Evolutionary conservation across 2,113 vertebrate species (phyloP), one percentile per base, ranked within the genome.

Genomic region (Thunnus thynnus): DNA sequence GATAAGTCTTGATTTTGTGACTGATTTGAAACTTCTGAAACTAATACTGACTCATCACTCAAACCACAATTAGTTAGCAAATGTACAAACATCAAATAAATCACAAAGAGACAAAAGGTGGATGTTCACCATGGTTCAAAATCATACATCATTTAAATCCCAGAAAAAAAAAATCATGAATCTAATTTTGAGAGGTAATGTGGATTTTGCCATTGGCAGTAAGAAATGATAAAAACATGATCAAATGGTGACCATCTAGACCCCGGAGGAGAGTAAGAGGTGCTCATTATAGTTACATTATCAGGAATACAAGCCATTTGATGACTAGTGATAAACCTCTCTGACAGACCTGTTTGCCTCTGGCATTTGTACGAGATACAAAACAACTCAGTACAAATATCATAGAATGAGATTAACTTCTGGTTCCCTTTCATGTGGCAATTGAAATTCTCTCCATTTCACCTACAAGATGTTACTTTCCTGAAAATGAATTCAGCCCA

Each of bases 401-500:
- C 51, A 50, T 30, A 25, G 20, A 14, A 41, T 63, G 20, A 46
- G 16, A 52, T 30, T 4, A 41, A 41, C 36, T 41, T 41, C 13
- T 41, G 8, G 4, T 56, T 22, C n/a, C 0, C n/a, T 41, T 54
- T 22, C 3, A 9, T 5, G 18, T 25, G 2, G 3, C 10, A n/a
- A 62, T 61, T 68, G 57, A 72, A 60, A 44, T 4, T 62, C 36
- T 9, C 27, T 30, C 27, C 0, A 50, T 30, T 17, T 78, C 46
- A 76, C 51, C 64, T 81, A 64, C 41, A 18, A 73, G 13, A 76
- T 60, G 62, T 36, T 20, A 51, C 32, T 22, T 55, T 63, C 13
- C 57, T 70, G 78, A 56, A 44, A 66, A 36, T 60, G 13, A 46
- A 54, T 20, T n/a, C 46, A 46, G 52, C 60, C 65, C 68, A 66